Percentiles rank a stretch among this genome's conserved stretches.
Conservation (phyloP, 2,797 vertebrate genomes). For the Gallinago stenura region DNA sequence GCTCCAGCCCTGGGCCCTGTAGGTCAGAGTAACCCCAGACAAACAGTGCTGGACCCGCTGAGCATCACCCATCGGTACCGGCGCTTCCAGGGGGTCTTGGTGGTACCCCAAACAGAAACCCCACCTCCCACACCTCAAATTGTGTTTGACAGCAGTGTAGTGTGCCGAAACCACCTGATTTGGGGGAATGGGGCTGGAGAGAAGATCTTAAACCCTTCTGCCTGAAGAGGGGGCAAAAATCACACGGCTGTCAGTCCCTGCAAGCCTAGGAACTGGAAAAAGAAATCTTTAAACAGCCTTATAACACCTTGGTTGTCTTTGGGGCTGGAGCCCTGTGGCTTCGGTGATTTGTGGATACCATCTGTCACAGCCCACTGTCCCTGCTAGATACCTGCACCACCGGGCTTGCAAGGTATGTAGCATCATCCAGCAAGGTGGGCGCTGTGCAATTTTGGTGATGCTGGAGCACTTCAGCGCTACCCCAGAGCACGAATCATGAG, state of each 20-base stretch:
- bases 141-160: neutral
- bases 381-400: neutral
- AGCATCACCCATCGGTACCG: rapidly evolving
- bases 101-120: neutral
- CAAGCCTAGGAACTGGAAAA: neutral
- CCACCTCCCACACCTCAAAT: neutral
- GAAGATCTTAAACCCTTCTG: neutral
- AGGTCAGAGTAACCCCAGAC: neutral
- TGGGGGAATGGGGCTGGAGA: neutral
- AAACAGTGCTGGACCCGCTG: neutral
- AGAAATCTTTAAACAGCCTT: neutral
- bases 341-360: rapidly evolving
- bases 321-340: neutral
- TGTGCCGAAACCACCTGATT: neutral
- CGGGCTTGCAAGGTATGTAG: neutral
- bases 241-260: rapidly evolving
- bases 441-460: neutral
- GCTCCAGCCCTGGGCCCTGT: neutral
- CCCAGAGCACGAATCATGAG: rapidly evolving
- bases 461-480: neutral
- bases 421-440: neutral
- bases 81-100: neutral
- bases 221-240: neutral
- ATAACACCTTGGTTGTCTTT: neutral
- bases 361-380: neutral